Percentiles rank a stretch among this genome's conserved stretches.
Conservation (phyloP, 2,888 invertebrate species). For the Leptura quadrifasciata region DNA sequence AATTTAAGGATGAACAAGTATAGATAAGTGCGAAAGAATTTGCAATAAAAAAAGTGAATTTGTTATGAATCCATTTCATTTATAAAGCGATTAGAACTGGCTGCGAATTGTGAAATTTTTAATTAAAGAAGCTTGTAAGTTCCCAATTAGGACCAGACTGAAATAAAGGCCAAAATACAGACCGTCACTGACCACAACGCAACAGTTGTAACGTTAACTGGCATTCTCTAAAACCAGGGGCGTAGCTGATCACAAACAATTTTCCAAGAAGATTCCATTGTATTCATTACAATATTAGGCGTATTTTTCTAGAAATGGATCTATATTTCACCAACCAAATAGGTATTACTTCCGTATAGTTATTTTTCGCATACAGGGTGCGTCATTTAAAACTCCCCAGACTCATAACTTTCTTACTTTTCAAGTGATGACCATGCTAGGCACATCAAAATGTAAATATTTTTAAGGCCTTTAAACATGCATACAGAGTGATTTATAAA, state of each 20-base stretch:
- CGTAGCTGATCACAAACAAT: slow-evolving; percentile 19
- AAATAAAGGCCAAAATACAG: slow-evolving; percentile 48
- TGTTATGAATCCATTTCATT: slow-evolving; percentile 30
- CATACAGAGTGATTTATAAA: too few relatives aligned
- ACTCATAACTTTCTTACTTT: too few relatives aligned
- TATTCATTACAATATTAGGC: background rate
- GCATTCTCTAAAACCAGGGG: slow-evolving; percentile 41
- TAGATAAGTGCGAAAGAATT: background rate
- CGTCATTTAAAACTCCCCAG: too few relatives aligned
- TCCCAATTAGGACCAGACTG: slow-evolving; percentile 45
- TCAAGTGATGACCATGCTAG: too few relatives aligned
- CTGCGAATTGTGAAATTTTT: slow-evolving; percentile 47
- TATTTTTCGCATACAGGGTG: too few relatives aligned
- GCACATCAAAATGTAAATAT: too few relatives aligned
- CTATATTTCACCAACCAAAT: too few relatives aligned
- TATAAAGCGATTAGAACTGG: slow-evolving; percentile 30
- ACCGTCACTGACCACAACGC: slow-evolving; percentile 67
- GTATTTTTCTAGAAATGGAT: too few relatives aligned
- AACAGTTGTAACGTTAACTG: slow-evolving; percentile 62
- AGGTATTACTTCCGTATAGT: too few relatives aligned
- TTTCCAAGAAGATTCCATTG: background rate
- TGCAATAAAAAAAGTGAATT: slow-evolving; percentile 17
- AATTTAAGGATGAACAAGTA: background rate
- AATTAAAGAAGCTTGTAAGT: slow-evolving; percentile 50
- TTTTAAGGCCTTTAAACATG: too few relatives aligned